Evolutionary conservation across 2,797 vertebrate species (phyloP).

Genomic region (Otus scops): DNA sequence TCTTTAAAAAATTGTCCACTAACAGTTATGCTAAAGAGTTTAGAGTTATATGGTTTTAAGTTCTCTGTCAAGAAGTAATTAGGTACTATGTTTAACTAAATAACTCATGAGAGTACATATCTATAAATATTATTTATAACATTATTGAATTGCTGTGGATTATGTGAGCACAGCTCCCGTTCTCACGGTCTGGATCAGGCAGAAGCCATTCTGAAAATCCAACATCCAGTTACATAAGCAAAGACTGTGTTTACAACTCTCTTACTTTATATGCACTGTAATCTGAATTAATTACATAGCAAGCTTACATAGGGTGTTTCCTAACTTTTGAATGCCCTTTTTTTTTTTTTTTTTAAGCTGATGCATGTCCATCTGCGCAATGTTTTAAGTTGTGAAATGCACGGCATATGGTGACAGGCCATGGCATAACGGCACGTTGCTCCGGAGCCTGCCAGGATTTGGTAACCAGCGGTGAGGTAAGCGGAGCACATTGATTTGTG

Average conservation of each 20-base stretch:
- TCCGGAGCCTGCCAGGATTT: neutral
- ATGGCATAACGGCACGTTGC: neutral
- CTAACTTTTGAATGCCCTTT: neutral
- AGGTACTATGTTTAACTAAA: neutral
- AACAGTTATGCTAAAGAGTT: neutral
- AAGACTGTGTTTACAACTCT: neutral
- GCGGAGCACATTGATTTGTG: fast-evolving
- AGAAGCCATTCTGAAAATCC: neutral
- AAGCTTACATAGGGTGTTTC: neutral
- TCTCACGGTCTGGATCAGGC: neutral
- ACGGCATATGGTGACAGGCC: neutral
- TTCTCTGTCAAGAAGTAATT: neutral
- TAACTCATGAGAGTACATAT: neutral
- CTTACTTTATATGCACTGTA: neutral
- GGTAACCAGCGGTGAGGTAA: neutral
- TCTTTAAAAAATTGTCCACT: neutral
- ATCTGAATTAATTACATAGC: neutral
- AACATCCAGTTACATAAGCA: neutral
- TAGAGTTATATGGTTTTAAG: neutral
- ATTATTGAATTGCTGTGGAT: neutral
- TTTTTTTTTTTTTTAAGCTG: neutral
- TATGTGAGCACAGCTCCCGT: neutral
- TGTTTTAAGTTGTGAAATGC: neutral
- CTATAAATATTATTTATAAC: neutral
- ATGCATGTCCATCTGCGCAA: neutral